Base-by-base conservation (phyloP, 2,888 invertebrate genomes). In the Rhagonycha fulva region DNA sequence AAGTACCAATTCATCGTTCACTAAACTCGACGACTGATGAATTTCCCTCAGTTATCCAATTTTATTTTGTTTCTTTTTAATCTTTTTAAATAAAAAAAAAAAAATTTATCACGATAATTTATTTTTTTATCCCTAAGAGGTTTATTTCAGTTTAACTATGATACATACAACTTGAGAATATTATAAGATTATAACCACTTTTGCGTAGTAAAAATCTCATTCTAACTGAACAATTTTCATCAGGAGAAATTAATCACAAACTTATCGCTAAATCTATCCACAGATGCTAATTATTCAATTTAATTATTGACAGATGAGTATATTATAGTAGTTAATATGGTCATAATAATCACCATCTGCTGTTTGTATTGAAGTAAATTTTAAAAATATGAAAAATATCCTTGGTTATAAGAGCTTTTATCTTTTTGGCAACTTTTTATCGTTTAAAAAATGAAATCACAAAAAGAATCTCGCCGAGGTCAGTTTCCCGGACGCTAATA, bases 401-500 rank as follows among this genome's bases (percentile, higher is more conserved):
- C 5, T n/a, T 47, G n/a, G n/a, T 47, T n/a, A n/a, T 0, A 47
- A 47, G 47, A 47, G 7, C n/a, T 47, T 47, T n/a, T n/a, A n/a
- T 47, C 7, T 47, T 47, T 47, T n/a, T 47, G 47, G 2, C 7
- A 26, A 7, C 5, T 26, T 7, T 7, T 0, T 26, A 47, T 47
- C n/a, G n/a, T 47, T 47, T n/a, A 7, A 47, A 32, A 47, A 47
- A 47, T n/a, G n/a, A 47, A 47, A 47, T 47, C 47, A 47, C n/a
- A 47, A 47, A 47, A 28, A 32, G 5, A 47, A 47, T 47, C 47
- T 32, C 32, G n/a, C 47, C 62, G 63, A 32, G 74, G 68, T 74
- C 60, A 74, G 70, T 68, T 32, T 63, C 63, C 73, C 73, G 73
- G 63, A 69, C 68, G 19, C 62, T 47, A 67, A 14, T 28, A 30